Percentiles rank a stretch among this genome's conserved stretches.
Evolutionary conservation across 2,888 invertebrate species (phyloP).

Genomic region (Drosophila lacicola): DNA sequence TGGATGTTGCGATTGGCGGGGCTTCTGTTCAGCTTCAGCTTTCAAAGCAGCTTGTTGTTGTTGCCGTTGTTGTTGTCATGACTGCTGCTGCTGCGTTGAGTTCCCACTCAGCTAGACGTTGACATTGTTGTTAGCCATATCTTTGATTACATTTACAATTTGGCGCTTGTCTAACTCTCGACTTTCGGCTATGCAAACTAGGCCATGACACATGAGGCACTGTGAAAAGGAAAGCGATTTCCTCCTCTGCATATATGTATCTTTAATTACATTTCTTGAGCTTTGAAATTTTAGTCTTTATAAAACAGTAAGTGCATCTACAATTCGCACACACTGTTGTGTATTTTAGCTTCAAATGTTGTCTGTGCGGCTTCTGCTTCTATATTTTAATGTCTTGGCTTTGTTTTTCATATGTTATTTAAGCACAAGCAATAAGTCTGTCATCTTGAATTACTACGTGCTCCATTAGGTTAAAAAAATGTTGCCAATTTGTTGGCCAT

Average conservation of each 20-base stretch:
- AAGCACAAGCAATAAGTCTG: background rate
- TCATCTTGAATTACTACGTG: background rate
- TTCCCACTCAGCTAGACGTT: conserved; percentile 14
- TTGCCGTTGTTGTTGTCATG: conserved; percentile 23
- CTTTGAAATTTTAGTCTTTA: background rate
- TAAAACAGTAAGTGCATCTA: conserved; percentile 1
- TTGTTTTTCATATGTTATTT: conserved; percentile 29
- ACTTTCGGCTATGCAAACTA: conserved; percentile 6
- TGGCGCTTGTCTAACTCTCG: conserved; percentile 18
- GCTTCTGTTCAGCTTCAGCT: conserved; percentile 16
- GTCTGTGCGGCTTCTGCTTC: conserved; percentile 40
- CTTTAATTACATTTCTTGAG: too few species aligned
- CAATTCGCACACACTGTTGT: background rate
- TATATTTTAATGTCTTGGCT: conserved; percentile 17
- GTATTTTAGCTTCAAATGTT: conserved; percentile 8
- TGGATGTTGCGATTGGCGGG: conserved; percentile 46
- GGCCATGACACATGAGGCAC: conserved; percentile 10
- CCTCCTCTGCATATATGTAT: background rate
- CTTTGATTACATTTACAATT: conserved; percentile 60
- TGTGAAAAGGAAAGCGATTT: background rate
- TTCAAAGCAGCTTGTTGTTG: conserved; percentile 13
- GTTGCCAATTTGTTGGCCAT: background rate
- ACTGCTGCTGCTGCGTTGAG: conserved; percentile 8
- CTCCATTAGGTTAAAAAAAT: background rate
- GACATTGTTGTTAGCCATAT: conserved; percentile 38